phyloP scores from a whole-genome alignment of 2,888 invertebrate species.

The Meganola albula region DNA sequence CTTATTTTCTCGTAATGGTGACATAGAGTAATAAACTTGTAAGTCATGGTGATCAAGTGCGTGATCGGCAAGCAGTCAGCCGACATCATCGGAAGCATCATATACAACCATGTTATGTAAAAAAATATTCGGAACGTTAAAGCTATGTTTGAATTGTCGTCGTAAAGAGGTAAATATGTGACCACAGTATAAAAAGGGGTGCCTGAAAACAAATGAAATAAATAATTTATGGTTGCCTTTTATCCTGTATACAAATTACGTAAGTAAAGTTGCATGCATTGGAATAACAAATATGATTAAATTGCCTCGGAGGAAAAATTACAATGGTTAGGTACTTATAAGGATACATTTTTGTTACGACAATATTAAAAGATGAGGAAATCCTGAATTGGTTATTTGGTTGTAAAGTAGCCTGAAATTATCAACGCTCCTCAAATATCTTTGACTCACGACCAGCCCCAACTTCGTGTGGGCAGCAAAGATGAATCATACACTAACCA shows the following conservation, averaged over 20 bases:
- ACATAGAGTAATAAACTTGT: constrained; percentile 57
- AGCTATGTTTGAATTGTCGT: constrained; percentile 44
- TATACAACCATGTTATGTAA: constrained; percentile 59
- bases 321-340: no score
- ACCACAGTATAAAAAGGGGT: constrained; percentile 65
- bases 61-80: constrained; percentile 63
- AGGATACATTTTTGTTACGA: no score
- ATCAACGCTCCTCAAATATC: no score
- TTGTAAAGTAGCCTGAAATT: no score
- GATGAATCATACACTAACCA: no score
- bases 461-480: no score
- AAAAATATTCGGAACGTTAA: constrained; percentile 52
- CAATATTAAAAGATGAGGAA: no score
- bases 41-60: constrained; percentile 52
- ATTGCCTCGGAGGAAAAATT: no score
- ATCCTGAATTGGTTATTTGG: no score
- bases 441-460: no score
- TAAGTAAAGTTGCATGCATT: no score
- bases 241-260: no score
- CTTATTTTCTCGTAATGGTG: constrained; percentile 48
- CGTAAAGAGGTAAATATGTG: constrained; percentile 56
- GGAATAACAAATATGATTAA: constrained; percentile 17
- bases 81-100: constrained; percentile 70
- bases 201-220: constrained; percentile 36
- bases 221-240: constrained; percentile 20